Base-by-base conservation (phyloP, 2,888 invertebrate genomes). In the Caprella mutica region DNA sequence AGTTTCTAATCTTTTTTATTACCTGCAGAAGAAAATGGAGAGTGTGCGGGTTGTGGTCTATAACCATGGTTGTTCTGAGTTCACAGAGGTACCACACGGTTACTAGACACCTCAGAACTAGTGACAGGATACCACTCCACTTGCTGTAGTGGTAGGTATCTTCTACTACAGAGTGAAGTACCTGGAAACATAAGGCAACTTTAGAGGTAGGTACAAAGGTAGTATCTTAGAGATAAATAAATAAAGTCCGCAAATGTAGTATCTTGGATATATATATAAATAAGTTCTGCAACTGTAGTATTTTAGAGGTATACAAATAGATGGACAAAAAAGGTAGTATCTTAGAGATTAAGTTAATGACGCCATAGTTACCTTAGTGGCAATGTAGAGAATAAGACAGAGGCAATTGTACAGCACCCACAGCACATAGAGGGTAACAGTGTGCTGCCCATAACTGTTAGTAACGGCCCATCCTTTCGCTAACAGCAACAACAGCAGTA, bases 381-480 rank as follows among this genome's bases (percentile, higher is more conserved):
- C n/a, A n/a, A n/a, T n/a, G n/a, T 94, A 96, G 1, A 96, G 80
- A 59, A 93, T 77, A 70, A 92, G 84, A 72, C 93, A 91, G 30
- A 92, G 86, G 58, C 89, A 80, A 50, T 92, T 88, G 71, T 96
- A 93, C 61, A 86, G 82, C 67, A 87, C 79, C 94, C 96, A 96
- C 66, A 93, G 84, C 35, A 85, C 82, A 73, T 87, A 85, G 27
- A 90, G 81, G 38, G 87, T 73, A 17, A 84, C 83, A 71, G 88
- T 91, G 77, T 87, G 85, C 17, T 88, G 85, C 55, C 94, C 78
- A 75, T 92, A 90, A 70, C 87, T 79, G 66, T 89, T 79, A 9
- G 92, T 92, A 29, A 96, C 89, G 5, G 92, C 93, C 93, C 94
- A 94, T 48, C 96, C 97, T 77, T 96, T 94, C 38, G 94, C 94